phyloP scores from a whole-genome alignment of 2,797 vertebrate genomes.

The Emys orbicularis region DNA sequence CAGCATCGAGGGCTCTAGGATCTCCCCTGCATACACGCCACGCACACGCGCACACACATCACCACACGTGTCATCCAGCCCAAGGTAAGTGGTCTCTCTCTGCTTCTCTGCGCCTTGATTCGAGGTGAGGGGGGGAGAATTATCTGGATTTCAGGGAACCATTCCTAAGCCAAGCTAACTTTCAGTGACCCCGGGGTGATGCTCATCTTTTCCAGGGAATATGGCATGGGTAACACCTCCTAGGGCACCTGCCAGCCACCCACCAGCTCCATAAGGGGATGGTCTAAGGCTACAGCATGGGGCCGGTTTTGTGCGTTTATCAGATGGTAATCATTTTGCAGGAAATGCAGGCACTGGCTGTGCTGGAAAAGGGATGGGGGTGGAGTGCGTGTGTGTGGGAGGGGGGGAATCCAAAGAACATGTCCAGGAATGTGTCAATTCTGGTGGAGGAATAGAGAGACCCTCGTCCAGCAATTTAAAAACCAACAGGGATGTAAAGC shows the following conservation, averaged over 20 bases:
- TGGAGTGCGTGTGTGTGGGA: neutral
- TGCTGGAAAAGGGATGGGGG: neutral
- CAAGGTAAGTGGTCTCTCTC: slow-evolving; percentile 50
- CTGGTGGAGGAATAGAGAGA: slow-evolving; percentile 10
- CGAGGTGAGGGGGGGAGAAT: fast-evolving
- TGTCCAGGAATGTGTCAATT: neutral
- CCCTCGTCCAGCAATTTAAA: neutral
- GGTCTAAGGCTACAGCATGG: fast-evolving
- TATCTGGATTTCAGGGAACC: neutral
- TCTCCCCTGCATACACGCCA: neutral
- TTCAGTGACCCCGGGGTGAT: neutral
- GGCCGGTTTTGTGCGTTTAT: fast-evolving
- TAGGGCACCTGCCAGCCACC: neutral
- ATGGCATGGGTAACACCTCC: neutral
- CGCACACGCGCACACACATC: neutral
- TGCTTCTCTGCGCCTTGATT: neutral
- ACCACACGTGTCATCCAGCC: slow-evolving; percentile 14
- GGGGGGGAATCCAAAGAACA: neutral
- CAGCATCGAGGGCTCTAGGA: neutral
- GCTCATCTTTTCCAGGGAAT: neutral
- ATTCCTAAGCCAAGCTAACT: neutral
- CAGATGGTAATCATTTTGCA: neutral
- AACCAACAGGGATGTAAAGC: fast-evolving
- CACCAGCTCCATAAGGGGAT: fast-evolving
- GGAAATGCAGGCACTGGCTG: neutral